phyloP scores from a whole-genome alignment of 2,888 invertebrate species.

The Drosophila infuscata region DNA sequence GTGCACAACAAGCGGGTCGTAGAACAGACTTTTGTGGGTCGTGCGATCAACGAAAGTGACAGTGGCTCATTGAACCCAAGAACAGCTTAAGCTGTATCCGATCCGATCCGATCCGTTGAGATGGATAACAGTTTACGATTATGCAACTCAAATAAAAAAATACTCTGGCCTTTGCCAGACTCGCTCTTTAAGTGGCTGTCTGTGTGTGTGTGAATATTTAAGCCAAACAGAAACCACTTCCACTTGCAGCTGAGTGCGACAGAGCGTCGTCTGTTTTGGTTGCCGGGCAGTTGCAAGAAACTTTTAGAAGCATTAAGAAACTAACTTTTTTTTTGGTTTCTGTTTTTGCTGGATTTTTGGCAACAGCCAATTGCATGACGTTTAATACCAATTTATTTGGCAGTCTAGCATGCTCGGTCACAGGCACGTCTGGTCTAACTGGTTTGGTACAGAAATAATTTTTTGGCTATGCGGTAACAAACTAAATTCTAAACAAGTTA shows the following conservation, averaged over 20 bases:
- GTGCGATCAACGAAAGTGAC: constrained; percentile 49
- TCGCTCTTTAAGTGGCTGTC: constrained; percentile 23
- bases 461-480: constrained; percentile 37
- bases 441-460: constrained; percentile 53
- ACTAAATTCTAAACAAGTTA: constrained; percentile 70
- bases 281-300: constrained; percentile 65
- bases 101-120: not conserved
- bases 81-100: constrained; percentile 1
- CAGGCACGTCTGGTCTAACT: constrained; percentile 67
- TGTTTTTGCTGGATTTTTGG: constrained; percentile 58
- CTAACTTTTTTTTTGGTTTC: constrained; percentile 2
- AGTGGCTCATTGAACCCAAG: constrained; percentile 50
- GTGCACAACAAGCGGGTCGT: constrained; percentile 36
- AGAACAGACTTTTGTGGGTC: constrained; percentile 37
- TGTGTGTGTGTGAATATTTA: constrained; percentile 2
- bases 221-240: constrained; percentile 49
- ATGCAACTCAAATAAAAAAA: constrained; percentile 35
- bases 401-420: constrained; percentile 7
- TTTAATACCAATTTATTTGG: constrained; percentile 56
- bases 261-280: constrained; percentile 37
- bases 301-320: constrained; percentile 72
- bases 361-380: constrained; percentile 44
- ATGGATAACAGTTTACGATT: constrained; percentile 36
- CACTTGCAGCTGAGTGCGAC: constrained; percentile 54
- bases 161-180: constrained; percentile 62